Evolutionary conservation across 2,797 vertebrate genomes (phyloP), one percentile per base, ranked within the genome.

Genomic region (Gymnocypris eckloni): DNA sequence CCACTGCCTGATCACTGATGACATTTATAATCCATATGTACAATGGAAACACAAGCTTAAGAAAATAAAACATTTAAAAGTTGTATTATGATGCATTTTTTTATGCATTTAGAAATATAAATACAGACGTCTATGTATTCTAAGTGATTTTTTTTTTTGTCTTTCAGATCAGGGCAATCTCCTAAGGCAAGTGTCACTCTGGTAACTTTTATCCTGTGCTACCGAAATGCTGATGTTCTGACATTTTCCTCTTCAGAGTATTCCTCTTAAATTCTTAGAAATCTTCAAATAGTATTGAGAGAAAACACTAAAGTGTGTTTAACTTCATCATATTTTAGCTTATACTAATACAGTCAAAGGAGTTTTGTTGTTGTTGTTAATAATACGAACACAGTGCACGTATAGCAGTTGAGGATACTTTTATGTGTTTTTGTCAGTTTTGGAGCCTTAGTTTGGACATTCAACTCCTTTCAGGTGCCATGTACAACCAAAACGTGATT

Each of bases 191-290:
- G 56, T 64, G 77, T 64, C 77, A 61, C 33, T 79, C 54, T 4
- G 3, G 54, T 2, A 79, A 79, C 77, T 61, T 79, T 79, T 61
- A 64, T 61, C 39, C 39, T 20, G n/a, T 28, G n/a, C 77, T 6
- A 10, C 39, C 3, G 22, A 80, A 80, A 67, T 80, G 43, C 22
- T 61, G 1, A 50, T 79, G 22, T 39, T 4, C 11, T 78, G 76
- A 78, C 37, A 78, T 78, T 61, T 78, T 18, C 54, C 39, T 37
- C 76, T 61, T 61, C 12, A 78, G 37, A 41, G 76, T 8, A 43
- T 59, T 61, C 43, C 10, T 37, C n/a, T 43, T 43, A 79, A 79
- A 64, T 22, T 39, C n/a, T 67, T 0, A 4, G 16, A 80, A 80
- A 80, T 67, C 43, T 80, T 78, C 22, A 71, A 11, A 71, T 2